Conservation (phyloP, 2,797 vertebrate genomes). For the Monodelphis domestica region DNA sequence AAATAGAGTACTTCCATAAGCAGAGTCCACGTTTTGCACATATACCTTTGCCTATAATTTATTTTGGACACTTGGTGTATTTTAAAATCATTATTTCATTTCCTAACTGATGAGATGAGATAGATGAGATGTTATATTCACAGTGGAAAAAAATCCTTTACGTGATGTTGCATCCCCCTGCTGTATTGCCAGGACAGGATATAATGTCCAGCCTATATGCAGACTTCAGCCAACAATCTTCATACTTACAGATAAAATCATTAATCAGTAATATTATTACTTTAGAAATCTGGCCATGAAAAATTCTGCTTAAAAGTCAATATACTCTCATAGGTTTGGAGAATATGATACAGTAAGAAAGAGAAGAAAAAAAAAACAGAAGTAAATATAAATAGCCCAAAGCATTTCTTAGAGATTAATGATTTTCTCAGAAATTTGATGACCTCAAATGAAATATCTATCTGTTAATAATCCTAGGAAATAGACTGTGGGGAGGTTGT, state of each 20-base stretch:
- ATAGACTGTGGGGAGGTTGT: neutral
- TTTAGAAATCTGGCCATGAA: constrained; percentile 16
- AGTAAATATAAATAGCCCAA: neutral
- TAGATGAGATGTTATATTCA: neutral
- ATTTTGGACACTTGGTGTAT: neutral
- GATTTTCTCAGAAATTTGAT: neutral
- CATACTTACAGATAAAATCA: neutral
- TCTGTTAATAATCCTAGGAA: constrained; percentile 26
- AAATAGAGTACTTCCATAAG: neutral
- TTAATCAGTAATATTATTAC: neutral
- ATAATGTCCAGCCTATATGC: neutral
- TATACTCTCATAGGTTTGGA: constrained; percentile 1
- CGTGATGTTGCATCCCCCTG: neutral
- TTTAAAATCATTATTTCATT: neutral
- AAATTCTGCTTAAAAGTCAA: neutral
- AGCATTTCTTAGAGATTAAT: constrained; percentile 21
- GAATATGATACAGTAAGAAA: constrained; percentile 19
- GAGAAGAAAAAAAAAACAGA: neutral
- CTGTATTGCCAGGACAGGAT: neutral
- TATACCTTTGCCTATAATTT: neutral
- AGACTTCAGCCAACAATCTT: neutral
- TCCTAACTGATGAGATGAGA: constrained; percentile 1
- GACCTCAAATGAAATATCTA: constrained; percentile 2
- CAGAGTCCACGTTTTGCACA: neutral
- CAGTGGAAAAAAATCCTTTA: constrained; percentile 3